These are phyloP conservation scores for Agonopterix alstromeriana DNA, from an alignment of 2,888 invertebrate species.

Conservation along the genomic window DNA sequence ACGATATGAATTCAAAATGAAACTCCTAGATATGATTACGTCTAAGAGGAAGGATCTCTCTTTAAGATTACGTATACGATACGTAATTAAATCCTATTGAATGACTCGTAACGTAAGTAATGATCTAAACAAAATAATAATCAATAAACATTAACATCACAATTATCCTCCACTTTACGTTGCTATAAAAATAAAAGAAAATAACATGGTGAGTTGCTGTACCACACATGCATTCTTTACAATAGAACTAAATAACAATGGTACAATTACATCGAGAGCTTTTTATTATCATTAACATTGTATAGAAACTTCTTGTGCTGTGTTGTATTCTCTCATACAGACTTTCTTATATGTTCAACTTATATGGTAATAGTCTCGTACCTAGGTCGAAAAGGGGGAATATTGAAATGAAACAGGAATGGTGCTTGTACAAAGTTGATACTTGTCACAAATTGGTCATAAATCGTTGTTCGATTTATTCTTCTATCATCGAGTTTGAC, in stretches of 20 bases:
- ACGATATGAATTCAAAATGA: too few species aligned
- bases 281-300: conserved; percentile 42
- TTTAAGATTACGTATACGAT: too few species aligned
- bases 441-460: too few species aligned
- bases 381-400: background rate
- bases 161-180: background rate
- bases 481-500: too few species aligned
- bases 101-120: too few species aligned
- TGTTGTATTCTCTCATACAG: conserved; percentile 28
- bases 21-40: too few species aligned
- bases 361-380: background rate
- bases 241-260: conserved; percentile 37
- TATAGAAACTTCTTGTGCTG: conserved; percentile 29
- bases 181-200: background rate
- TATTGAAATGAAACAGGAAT: too few species aligned
- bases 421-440: too few species aligned
- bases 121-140: background rate
- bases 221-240: conserved; percentile 5
- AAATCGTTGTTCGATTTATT: too few species aligned
- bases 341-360: conserved; percentile 27
- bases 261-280: conserved; percentile 42
- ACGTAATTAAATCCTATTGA: too few species aligned
- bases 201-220: background rate
- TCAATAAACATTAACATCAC: background rate
- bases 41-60: too few species aligned